Base-by-base conservation (phyloP, 1,140 invertebrate species). In the Trachymyrmex septentrionalis region DNA sequence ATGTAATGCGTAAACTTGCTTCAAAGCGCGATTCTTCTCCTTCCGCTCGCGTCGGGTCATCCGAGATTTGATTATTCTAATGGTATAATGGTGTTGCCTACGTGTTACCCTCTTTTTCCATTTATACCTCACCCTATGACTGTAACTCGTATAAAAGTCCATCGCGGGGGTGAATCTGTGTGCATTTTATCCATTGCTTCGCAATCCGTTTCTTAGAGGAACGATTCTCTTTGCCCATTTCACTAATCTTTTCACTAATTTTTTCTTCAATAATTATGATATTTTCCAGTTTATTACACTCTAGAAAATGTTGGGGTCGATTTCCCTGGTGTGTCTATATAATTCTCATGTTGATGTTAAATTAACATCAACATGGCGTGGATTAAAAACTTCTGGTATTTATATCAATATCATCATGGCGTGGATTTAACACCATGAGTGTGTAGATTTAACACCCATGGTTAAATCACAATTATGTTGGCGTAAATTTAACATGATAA, bases 1-100 rank as follows among this genome's bases (percentile, higher is more conserved):
- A 81, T 81, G 64, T 81, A 81, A 81, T 71, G 78, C 50, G 21
- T 71, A 71, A 81, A 50, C 78, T 71, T 69, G 64, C 77, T 38
- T 69, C 64, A 57, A 69, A 53, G 55, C 21, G 7, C 69, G 38
- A 84, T 73, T 84, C 16, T 44, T 34, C n/a, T 63, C 21, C n/a
- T 50, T 24, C 30, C 69, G 38, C n/a, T 61, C 34, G 30, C 48
- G 77, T 3, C 78, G 73, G 87, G 87, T 90, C 87, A 90, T 57
- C 86, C 75, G 75, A 91, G 87, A 94, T 94, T 93, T 93, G 90
- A 95, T 95, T 94, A 94, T 87, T 90, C 88, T 94, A 94, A 94
- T 94, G 91, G 93, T 81, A 82, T 94, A 94, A 93, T 87, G 87
- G 88, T 85, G 88, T 93, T 92, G 90, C 87, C 85, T 88, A 86